Evolutionary conservation across 2,888 invertebrate genomes (phyloP), one percentile per base, ranked within the genome.

Genomic region (Calliopum simillimum): DNA sequence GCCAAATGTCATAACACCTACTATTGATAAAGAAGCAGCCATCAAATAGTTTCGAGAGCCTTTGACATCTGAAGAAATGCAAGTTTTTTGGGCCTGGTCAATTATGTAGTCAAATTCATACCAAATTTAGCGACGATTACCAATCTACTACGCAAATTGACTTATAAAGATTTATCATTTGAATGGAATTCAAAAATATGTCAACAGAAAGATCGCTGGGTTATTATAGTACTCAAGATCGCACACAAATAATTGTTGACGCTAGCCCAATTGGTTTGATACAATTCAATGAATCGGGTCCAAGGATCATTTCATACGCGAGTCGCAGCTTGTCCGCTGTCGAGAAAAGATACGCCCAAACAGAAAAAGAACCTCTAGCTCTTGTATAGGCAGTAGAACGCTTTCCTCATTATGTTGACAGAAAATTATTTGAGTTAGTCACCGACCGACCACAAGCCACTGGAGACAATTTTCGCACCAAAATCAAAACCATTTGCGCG

Each of bases 231-330:
- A 73, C 70, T 43, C 61, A 74, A 2, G 76, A 74, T 12, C 70
- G 69, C 21, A 81, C 82, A 11, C 76, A 77, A 58, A 74, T 83
- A 0, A 71, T 80, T 16, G 80, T 80, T 3, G 82, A 84, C 64
- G 82, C 81, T 12, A 81, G 79, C 23, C 79, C 81, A 5, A 79
- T 80, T 1, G 80, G 74, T 3, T 64, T 82, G 12, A 77, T 59
- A 21, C 59, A 59, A 2, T 59, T 58, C 3, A 13, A 3, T 12
- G 16, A 25, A 12, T 12, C 23, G 8, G 13, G 23, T 4, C 58
- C 58, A 2, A 23, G 41, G 16, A n/a, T 58, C 11, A 58, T 58
- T 2, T 59, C 41, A 2, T 59, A 41, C 59, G 59, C 59, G 5
- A 59, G 41, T 23, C 25, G 75, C 75, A 84, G 76, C 70, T 78